Conservation (phyloP, 2,888 invertebrate genomes). For the Drosophila eohydei region DNA sequence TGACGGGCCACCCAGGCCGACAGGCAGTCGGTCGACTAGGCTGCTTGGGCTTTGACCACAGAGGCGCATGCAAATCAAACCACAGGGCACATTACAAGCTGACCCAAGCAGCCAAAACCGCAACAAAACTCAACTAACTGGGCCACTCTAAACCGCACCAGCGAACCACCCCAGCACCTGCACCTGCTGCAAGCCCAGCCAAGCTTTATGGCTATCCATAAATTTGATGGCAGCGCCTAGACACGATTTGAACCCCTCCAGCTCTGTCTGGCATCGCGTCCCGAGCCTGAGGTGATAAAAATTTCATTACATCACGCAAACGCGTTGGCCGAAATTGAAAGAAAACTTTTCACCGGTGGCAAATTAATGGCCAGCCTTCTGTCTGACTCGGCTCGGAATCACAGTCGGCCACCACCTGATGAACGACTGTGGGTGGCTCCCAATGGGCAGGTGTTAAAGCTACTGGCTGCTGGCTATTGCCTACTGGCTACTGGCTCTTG, state of each 20-base stretch:
- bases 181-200: slow-evolving; percentile 42
- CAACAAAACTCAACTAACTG: slow-evolving; percentile 62
- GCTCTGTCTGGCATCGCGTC: slow-evolving; percentile 31
- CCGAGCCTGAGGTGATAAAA: slow-evolving; percentile 69
- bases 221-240: slow-evolving; percentile 78
- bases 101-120: slow-evolving; percentile 68
- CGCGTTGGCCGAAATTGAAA: slow-evolving; percentile 42
- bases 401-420: slow-evolving; percentile 44
- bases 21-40: neutral
- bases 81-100: slow-evolving; percentile 71
- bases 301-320: slow-evolving; percentile 77
- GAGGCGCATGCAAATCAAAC: slow-evolving; percentile 62
- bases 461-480: slow-evolving; percentile 24
- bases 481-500: slow-evolving; percentile 25
- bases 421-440: slow-evolving; percentile 44
- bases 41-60: slow-evolving; percentile 24
- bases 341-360: slow-evolving; percentile 64
- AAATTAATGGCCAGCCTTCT: slow-evolving; percentile 52
- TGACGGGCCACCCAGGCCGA: slow-evolving; percentile 37
- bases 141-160: slow-evolving; percentile 41
- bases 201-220: slow-evolving; percentile 71
- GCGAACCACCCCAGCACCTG: slow-evolving; percentile 22
- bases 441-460: slow-evolving; percentile 31
- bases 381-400: slow-evolving; percentile 19
- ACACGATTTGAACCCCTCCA: slow-evolving; percentile 39